Evolutionary conservation across 1,140 invertebrate genomes (phyloP).

Genomic region (Cotesia vestalis): DNA sequence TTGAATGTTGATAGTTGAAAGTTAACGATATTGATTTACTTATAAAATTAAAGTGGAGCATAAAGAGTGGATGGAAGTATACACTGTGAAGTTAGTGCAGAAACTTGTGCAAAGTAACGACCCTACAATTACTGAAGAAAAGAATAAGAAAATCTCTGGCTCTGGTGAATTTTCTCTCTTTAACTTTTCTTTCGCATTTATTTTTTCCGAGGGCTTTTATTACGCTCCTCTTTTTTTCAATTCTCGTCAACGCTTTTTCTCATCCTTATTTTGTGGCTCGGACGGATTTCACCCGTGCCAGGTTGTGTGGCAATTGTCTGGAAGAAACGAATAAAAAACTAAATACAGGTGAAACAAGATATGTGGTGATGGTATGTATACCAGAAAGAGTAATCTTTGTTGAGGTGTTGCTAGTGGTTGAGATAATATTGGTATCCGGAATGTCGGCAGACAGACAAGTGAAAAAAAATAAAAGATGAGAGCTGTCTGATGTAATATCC

Average conservation of each 20-base stretch:
- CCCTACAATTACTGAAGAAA: conserved; percentile 20
- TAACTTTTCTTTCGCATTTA: conserved; percentile 7
- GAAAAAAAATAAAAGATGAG: conserved; percentile 26
- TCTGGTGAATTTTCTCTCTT: conserved; percentile 1
- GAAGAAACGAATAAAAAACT: conserved; percentile 37
- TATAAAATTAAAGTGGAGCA: conserved; percentile 9
- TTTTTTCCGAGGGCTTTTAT: conserved; percentile 6
- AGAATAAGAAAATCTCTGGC: background rate
- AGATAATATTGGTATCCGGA: no score
- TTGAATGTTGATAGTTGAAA: background rate
- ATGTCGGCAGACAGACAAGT: conserved; percentile 27
- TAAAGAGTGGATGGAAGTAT: background rate
- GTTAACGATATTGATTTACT: conserved; percentile 11
- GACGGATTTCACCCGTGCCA: conserved; percentile 12
- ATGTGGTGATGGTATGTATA: conserved; percentile 5
- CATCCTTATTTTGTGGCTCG: background rate
- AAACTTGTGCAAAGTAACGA: conserved; percentile 21
- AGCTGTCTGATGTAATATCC: conserved; percentile 21
- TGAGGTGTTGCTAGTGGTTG: no score
- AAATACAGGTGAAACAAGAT: conserved; percentile 5
- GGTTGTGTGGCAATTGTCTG: conserved; percentile 35
- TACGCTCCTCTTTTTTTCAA: conserved; percentile 14
- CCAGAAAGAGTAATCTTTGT: background rate
- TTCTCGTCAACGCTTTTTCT: background rate
- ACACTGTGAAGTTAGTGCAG: background rate